Percentiles rank a stretch among this genome's conserved stretches.
phyloP scores from a whole-genome alignment of 2,888 invertebrate species.

The Ichneumoninae sp. region DNA sequence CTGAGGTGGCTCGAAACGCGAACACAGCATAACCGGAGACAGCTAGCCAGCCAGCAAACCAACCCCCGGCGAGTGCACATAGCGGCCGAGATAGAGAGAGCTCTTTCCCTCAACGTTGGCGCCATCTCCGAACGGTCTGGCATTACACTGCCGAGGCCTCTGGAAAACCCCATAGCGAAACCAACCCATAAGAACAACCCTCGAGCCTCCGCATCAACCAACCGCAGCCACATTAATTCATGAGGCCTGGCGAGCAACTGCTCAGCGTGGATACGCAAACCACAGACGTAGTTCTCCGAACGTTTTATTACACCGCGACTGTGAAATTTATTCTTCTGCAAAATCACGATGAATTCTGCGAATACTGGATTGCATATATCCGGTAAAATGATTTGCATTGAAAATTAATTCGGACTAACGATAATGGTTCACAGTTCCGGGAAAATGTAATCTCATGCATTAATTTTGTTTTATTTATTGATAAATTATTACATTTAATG shows the following conservation, averaged over 20 bases:
- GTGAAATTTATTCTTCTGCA: slow-evolving; percentile 10
- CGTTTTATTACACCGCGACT: background rate
- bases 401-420: background rate
- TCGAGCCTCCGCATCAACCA: background rate
- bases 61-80: slow-evolving; percentile 55
- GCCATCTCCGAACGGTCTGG: slow-evolving; percentile 77
- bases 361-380: background rate
- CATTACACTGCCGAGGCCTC: slow-evolving; percentile 67
- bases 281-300: slow-evolving; percentile 9
- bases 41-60: slow-evolving; percentile 50
- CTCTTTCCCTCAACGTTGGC: slow-evolving; percentile 76
- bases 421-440: background rate
- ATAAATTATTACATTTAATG: background rate
- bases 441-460: background rate
- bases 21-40: slow-evolving; percentile 51
- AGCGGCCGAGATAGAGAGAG: slow-evolving; percentile 11
- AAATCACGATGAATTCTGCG: background rate
- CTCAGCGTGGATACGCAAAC: background rate
- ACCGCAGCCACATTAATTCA: slow-evolving; percentile 33
- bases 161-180: slow-evolving; percentile 47
- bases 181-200: slow-evolving; percentile 5
- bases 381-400: background rate
- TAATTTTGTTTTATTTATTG: background rate
- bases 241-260: slow-evolving; percentile 10
- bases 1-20: slow-evolving; percentile 73